phyloP scores from a whole-genome alignment of 2,888 invertebrate species.

The Orthosia gothica region DNA sequence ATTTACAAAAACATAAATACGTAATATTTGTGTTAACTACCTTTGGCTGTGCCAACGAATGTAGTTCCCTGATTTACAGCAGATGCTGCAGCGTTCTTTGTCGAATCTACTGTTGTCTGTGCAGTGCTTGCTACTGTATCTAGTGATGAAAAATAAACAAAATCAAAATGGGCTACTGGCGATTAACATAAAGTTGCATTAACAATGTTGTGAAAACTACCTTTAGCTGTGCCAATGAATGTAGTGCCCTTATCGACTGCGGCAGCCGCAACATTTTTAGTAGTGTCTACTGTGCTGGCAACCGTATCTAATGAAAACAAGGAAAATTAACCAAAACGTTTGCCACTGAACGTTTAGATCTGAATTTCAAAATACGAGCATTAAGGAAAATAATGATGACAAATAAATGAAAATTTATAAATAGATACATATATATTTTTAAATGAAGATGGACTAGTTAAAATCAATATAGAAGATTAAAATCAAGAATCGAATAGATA shows the following conservation, averaged over 20 bases:
- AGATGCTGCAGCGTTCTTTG: constrained; percentile 72
- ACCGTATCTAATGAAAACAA: constrained; percentile 68
- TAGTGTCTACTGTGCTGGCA: constrained; percentile 74
- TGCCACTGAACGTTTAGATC: neutral
- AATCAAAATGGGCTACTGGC: constrained; percentile 25
- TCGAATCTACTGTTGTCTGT: constrained; percentile 69
- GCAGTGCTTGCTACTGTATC: constrained; percentile 72
- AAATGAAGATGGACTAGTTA: neutral
- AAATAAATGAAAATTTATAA: neutral
- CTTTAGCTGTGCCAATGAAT: constrained; percentile 73
- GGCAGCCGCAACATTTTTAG: constrained; percentile 72
- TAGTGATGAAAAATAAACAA: constrained; percentile 51
- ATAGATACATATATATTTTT: neutral
- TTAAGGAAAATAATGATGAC: constrained; percentile 14
- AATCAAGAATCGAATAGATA: neutral
- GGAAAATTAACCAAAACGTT: constrained; percentile 15
- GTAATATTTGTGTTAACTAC: constrained; percentile 56
- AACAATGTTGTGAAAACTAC: constrained; percentile 58
- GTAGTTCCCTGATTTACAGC: constrained; percentile 75
- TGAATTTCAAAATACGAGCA: neutral
- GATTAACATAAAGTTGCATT: constrained; percentile 5
- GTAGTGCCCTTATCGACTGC: constrained; percentile 72
- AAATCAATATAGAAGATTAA: neutral
- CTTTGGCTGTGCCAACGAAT: constrained; percentile 75
- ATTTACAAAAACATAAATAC: neutral